Conservation (phyloP, 1,140 invertebrate genomes). For the Chymomyza costata region DNA sequence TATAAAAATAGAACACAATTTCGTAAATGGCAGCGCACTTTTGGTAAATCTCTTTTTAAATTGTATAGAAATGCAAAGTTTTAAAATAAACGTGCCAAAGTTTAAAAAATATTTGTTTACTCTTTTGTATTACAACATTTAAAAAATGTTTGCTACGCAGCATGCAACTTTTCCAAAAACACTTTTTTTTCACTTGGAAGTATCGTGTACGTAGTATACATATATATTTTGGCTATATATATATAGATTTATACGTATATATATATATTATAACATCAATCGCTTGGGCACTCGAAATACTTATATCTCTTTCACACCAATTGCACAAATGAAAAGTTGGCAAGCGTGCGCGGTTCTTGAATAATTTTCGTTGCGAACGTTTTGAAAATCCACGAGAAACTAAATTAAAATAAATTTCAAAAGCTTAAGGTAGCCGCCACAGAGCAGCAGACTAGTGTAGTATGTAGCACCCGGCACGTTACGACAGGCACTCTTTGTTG, state of each 20-base stretch:
- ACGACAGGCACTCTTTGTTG: slow-evolving; percentile 4
- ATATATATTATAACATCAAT: slow-evolving; percentile 53
- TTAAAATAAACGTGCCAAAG: slow-evolving; percentile 19
- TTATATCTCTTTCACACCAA: slow-evolving; percentile 69
- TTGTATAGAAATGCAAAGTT: slow-evolving; percentile 46
- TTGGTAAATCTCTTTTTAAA: slow-evolving; percentile 31
- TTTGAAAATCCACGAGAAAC: slow-evolving; percentile 67
- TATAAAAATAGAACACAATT: slow-evolving; percentile 72
- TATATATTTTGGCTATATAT: not conserved
- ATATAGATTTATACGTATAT: slow-evolving; percentile 25
- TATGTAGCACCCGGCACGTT: slow-evolving; percentile 4
- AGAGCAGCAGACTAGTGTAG: slow-evolving; percentile 11
- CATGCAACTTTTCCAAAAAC: slow-evolving; percentile 29
- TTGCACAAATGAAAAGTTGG: slow-evolving; percentile 33
- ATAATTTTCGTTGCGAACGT: slow-evolving; percentile 54
- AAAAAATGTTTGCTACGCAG: slow-evolving; percentile 13
- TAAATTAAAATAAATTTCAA: slow-evolving; percentile 61
- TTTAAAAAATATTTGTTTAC: slow-evolving; percentile 50
- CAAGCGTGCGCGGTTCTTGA: slow-evolving; percentile 23
- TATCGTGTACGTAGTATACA: slow-evolving; percentile 22
- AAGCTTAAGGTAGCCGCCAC: slow-evolving; percentile 56
- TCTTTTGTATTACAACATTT: slow-evolving; percentile 27
- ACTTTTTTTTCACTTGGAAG: slow-evolving; percentile 36
- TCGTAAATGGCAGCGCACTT: slow-evolving; percentile 57
- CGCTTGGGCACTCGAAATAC: slow-evolving; percentile 62